Percentiles rank a stretch among this genome's conserved stretches.
Conservation (phyloP, 2,888 invertebrate genomes). For the Pseudolycoriella hygida region DNA sequence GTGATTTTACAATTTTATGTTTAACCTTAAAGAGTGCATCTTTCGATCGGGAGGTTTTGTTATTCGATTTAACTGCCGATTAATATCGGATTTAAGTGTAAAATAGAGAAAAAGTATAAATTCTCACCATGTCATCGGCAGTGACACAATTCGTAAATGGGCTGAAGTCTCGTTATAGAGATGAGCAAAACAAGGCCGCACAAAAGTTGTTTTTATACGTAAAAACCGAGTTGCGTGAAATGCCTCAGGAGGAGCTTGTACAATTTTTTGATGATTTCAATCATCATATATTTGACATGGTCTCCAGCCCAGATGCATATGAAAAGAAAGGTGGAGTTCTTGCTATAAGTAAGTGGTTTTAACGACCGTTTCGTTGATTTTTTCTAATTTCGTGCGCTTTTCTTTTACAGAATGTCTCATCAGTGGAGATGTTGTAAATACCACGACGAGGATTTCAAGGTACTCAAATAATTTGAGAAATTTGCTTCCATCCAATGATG, state of each 20-base stretch:
- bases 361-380: neutral
- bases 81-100: no score
- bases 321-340: slow-evolving; percentile 92
- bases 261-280: slow-evolving; percentile 89
- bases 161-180: slow-evolving; percentile 75
- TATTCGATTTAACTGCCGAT: no score
- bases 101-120: neutral
- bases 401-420: slow-evolving; percentile 62
- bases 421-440: slow-evolving; percentile 83
- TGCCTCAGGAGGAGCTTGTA: slow-evolving; percentile 76
- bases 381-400: neutral
- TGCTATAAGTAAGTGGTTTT: slow-evolving; percentile 53
- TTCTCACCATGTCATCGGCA: slow-evolving; percentile 22
- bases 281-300: slow-evolving; percentile 91
- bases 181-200: slow-evolving; percentile 68
- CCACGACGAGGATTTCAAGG: slow-evolving; percentile 72
- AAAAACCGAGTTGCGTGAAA: slow-evolving; percentile 77
- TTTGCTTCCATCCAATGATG: slow-evolving; percentile 76
- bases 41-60: no score
- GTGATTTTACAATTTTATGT: no score
- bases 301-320: slow-evolving; percentile 77
- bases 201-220: slow-evolving; percentile 80
- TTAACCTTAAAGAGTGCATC: no score
- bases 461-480: slow-evolving; percentile 88
- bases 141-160: slow-evolving; percentile 71